Percentiles rank a stretch among this genome's conserved stretches.
These are phyloP conservation scores for Bombus picipes DNA, from an alignment of 1,140 invertebrate genomes.

Conservation along the genomic window DNA sequence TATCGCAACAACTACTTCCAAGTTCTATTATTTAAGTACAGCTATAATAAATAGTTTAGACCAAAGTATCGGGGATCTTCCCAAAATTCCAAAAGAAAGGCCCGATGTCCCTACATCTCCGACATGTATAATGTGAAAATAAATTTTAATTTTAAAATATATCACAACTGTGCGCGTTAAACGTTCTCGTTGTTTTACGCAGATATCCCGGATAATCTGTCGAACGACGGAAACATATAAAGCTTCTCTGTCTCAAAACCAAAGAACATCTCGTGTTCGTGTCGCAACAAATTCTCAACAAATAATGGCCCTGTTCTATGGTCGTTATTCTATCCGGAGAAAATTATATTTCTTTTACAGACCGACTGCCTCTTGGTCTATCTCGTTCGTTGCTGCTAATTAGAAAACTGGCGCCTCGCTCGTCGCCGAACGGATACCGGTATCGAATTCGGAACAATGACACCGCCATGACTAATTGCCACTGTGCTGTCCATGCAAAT, in stretches of 20 bases:
- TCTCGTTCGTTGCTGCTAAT: conserved; percentile 13
- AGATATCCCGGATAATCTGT: neutral
- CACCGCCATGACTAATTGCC: conserved; percentile 47
- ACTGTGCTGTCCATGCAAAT: conserved; percentile 27
- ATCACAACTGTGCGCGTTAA: neutral
- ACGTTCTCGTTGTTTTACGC: neutral
- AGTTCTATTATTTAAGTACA: too few relatives aligned
- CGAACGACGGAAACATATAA: neutral
- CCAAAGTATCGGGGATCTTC: too few relatives aligned
- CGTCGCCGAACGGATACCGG: conserved; percentile 18
- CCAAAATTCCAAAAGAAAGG: too few relatives aligned
- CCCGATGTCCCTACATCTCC: too few relatives aligned
- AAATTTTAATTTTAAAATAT: neutral
- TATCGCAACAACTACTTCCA: too few relatives aligned
- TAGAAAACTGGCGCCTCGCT: conserved; percentile 47
- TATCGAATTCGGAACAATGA: conserved; percentile 35
- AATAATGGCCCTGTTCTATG: neutral
- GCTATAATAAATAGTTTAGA: too few relatives aligned
- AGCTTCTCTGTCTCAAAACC: neutral
- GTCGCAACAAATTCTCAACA: neutral
- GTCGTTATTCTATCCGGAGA: neutral
- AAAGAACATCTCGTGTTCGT: neutral
- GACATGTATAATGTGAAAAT: neutral
- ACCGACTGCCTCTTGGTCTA: neutral
- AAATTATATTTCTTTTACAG: neutral